Evolutionary conservation across 2,888 invertebrate species (phyloP), one percentile per base, ranked within the genome.

Genomic region (Xylota sylvarum): DNA sequence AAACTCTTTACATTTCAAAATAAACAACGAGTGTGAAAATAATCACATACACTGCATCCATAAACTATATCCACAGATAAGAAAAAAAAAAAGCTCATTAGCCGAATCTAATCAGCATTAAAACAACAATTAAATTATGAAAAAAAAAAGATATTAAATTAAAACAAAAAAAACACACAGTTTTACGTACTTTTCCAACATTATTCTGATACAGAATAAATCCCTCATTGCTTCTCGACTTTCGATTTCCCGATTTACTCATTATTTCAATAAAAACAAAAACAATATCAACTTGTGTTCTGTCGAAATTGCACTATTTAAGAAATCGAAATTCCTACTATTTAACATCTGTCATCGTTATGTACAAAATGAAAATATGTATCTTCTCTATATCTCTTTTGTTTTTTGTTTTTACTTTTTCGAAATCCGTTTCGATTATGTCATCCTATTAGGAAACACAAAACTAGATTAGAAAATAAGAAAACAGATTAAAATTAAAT

Each of bases 141-240:
- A 62, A 50, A 58, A n/a, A n/a, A n/a, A n/a, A n/a, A n/a, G n/a
- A n/a, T n/a, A 17, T 7, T 52, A 40, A 14, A 32, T 19, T 10
- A 23, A 43, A 67, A 37, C 9, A 72, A 4, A 27, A 52, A 48
- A 35, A 37, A 50, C n/a, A n/a, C n/a, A 48, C n/a, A 5, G 14
- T 17, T 35, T 62, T 37, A 82, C 86, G 67, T 82, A 86, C 86
- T 82, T 86, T 86, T 86, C 86, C 86, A 78, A 82, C 82, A 82
- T 86, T 86, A 82, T 86, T 86, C 73, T 86, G 86, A 86, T 78
- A 86, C 67, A 86, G 46, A 67, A 89, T 89, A 82, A 90, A 88
- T 82, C 89, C 90, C 86, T 90, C 89, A 88, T 89, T 89, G 88
- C 89, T 90, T 69, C 89, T 89, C 70, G 89, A 88, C 37, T 88